Evolutionary conservation across 2,113 vertebrate species (phyloP), one percentile per base, ranked within the genome.

Genomic region (Callopanchax toddi): DNA sequence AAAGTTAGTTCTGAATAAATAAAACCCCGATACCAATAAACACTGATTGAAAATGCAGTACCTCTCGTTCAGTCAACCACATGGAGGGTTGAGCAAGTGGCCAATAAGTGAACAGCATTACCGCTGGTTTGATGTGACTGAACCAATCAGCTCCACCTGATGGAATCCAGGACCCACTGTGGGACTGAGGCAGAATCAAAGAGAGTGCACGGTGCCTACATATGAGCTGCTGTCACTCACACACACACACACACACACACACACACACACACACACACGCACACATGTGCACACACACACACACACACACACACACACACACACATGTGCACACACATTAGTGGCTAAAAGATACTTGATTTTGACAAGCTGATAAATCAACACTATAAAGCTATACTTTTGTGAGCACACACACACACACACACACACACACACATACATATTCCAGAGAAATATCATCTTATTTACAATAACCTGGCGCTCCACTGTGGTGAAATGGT

Each of bases 281-380:
- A n/a, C n/a, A n/a, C n/a, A n/a, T n/a, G n/a, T n/a, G n/a, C 74
- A 72, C 54, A 63, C 53, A 37, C 29, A 54, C 58, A 63, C 60
- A 75, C n/a, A 22, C 49, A 39, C 65, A 60, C 66, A 52, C 64
- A 65, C 72, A 79, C 72, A 61, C 67, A 60, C 32, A 67, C 56
- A 55, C 21, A 52, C 78, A 76, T n/a, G n/a, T n/a, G n/a, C 63
- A 56, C 43, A 60, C 26, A 21, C 71, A 75, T 85, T 85, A 85
- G 78, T 69, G 78, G 79, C 68, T 71, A 71, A 84, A 85, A 78
- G 81, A 86, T 82, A 80, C 81, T 83, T 81, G 71, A 87, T 76
- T 87, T 74, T 91, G 91, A 92, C 89, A 91, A 71, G 77, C 85
- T 89, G 87, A 92, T 92, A 92, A 89, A 92, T 90, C 87, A 86